Conservation (phyloP, 64 coral and sea anemone genomes). For the Montipora foliosa region DNA sequence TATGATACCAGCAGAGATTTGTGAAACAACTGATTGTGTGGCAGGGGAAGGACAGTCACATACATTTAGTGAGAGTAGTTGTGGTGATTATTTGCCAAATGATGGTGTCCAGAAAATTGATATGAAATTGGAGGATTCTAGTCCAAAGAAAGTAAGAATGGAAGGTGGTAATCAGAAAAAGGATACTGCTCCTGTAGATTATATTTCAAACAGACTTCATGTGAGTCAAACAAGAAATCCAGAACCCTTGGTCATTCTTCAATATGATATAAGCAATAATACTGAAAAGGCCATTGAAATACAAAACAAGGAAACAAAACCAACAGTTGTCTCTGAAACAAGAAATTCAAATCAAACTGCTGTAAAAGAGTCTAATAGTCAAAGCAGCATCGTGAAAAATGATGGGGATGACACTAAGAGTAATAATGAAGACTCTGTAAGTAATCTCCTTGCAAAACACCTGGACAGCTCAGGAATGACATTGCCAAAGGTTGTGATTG, state of each 20-base stretch:
- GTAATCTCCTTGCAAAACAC: not conserved
- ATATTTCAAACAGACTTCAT: not conserved
- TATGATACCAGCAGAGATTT: not conserved
- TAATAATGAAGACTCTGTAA: not conserved
- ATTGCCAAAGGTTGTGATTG: constrained; percentile 47
- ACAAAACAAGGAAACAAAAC: not conserved
- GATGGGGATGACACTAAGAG: not conserved
- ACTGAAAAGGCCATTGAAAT: constrained; percentile 2
- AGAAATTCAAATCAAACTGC: not conserved
- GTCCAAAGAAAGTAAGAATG: not conserved
- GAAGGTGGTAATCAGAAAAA: not conserved
- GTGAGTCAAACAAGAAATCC: not conserved
- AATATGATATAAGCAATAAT: not conserved
- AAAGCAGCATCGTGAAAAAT: not conserved
- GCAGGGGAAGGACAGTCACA: no score
- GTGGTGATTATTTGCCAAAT: not conserved
- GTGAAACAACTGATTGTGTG: not conserved
- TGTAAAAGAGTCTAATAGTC: not conserved
- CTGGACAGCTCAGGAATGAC: not conserved
- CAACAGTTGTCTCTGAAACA: not conserved
- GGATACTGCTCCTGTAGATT: not conserved
- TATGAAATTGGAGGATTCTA: no score
- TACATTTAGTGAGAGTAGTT: not conserved
- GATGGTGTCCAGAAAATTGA: not conserved
- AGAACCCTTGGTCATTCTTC: not conserved